A percentile compares a stretch with the other conserved stretches of the same genome.
Conservation (phyloP, 2,888 invertebrate species). For the Drosophila buzzatii region DNA sequence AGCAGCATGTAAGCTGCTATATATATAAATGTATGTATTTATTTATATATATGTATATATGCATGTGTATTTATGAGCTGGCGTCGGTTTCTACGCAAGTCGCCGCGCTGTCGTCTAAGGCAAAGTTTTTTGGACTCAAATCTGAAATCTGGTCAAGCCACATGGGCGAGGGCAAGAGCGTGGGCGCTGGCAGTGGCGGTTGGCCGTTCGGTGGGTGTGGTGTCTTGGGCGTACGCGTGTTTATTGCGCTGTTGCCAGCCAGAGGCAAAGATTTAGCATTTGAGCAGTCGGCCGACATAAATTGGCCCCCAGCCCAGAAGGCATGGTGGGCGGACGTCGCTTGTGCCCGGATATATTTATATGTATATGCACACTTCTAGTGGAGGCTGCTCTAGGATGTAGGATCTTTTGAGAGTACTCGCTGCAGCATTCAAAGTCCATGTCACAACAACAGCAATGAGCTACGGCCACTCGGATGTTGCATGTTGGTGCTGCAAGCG, state of each 20-base stretch:
- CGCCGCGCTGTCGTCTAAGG: constrained; percentile 60
- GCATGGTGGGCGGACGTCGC: constrained; percentile 72
- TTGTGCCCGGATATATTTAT: constrained; percentile 24
- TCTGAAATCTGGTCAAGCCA: constrained; percentile 62
- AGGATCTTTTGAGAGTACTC: constrained; percentile 11
- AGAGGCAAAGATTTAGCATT: constrained; percentile 79
- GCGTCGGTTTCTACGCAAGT: constrained; percentile 49
- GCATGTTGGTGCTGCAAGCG: constrained; percentile 43
- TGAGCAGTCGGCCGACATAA: constrained; percentile 79
- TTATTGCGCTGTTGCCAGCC: constrained; percentile 74
- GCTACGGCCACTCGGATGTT: constrained; percentile 18
- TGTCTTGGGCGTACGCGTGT: constrained; percentile 72
- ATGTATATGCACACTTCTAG: neutral
- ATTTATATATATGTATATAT: constrained; percentile 4
- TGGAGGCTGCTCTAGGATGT: constrained; percentile 62
- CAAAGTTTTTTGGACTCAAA: constrained; percentile 54
- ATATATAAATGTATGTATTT: constrained; percentile 9
- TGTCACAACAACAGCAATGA: constrained; percentile 8
- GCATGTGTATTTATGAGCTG: constrained; percentile 13
- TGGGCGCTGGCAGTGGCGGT: constrained; percentile 7
- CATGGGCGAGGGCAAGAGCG: constrained; percentile 18
- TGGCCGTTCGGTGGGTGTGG: constrained; percentile 59
- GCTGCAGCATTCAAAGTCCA: constrained; percentile 17
- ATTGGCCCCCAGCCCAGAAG: constrained; percentile 75
- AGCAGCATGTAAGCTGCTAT: constrained; percentile 19